Conservation (phyloP, 2,888 invertebrate species). For the Oegoconia quadripuncta region DNA sequence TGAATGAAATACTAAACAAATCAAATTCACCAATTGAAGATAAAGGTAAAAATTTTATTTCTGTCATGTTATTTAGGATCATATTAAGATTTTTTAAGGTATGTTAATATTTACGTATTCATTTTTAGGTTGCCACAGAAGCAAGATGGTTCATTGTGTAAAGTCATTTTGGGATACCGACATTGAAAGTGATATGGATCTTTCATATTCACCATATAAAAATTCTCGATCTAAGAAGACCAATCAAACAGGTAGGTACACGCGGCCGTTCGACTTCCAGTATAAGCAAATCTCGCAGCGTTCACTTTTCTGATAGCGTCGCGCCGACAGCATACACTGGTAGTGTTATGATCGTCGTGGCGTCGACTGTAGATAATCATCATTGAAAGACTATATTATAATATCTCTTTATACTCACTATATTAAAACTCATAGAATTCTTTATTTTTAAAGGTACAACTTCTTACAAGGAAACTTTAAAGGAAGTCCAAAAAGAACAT, state of each 20-base stretch:
- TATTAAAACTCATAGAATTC: background rate
- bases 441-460: too few species aligned
- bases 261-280: too few species aligned
- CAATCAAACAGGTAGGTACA: slow-evolving; percentile 12
- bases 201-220: slow-evolving; percentile 14
- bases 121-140: slow-evolving; percentile 30
- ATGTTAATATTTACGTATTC: slow-evolving; percentile 1
- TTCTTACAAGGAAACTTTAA: background rate
- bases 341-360: too few species aligned
- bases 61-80: background rate
- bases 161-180: slow-evolving; percentile 63
- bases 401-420: background rate
- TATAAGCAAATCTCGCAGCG: too few species aligned
- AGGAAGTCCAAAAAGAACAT: too few species aligned
- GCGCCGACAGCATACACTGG: too few species aligned
- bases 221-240: slow-evolving; percentile 16
- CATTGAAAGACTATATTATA: background rate
- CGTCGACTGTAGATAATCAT: background rate
- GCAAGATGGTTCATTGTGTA: slow-evolving; percentile 26
- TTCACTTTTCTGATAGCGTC: too few species aligned
- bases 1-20: background rate
- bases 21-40: slow-evolving; percentile 7
- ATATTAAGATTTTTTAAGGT: background rate
- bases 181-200: slow-evolving; percentile 55
- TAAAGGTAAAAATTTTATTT: slow-evolving; percentile 11